Conservation (phyloP, 2,113 vertebrate genomes). For the Chlorocebus sabaeus region DNA sequence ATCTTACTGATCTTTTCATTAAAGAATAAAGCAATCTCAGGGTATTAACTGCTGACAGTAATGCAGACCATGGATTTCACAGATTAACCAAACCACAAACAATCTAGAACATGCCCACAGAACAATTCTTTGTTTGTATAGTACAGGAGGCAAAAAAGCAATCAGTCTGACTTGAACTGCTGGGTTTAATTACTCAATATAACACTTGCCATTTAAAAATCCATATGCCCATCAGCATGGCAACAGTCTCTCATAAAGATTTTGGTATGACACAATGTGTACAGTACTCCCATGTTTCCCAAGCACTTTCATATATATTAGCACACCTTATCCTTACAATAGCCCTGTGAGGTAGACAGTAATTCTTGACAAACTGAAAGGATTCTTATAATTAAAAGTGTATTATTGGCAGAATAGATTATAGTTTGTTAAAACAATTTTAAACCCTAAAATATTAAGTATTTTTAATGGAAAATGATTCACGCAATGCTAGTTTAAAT, state of each 20-base stretch:
- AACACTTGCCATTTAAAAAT: slow-evolving; percentile 35
- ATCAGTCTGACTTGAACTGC: slow-evolving; percentile 27
- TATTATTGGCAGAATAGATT: slow-evolving; percentile 17
- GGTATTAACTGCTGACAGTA: slow-evolving; percentile 66
- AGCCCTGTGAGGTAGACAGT: neutral
- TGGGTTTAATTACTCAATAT: slow-evolving; percentile 46
- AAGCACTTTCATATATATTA: neutral
- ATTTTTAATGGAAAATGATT: slow-evolving; percentile 27
- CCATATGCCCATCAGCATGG: neutral
- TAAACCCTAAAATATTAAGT: neutral
- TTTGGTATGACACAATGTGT: neutral
- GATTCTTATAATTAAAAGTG: slow-evolving; percentile 28
- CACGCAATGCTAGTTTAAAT: neutral
- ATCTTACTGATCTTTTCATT: slow-evolving; percentile 76
- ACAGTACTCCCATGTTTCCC: neutral
- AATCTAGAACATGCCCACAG: slow-evolving; percentile 63
- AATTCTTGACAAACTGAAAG: slow-evolving; percentile 28
- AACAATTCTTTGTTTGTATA: slow-evolving; percentile 55
- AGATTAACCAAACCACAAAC: slow-evolving; percentile 66
- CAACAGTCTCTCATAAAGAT: neutral
- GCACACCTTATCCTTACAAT: neutral
- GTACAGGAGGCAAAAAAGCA: neutral
- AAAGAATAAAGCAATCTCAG: slow-evolving; percentile 73
- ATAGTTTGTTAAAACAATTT: slow-evolving; percentile 36
- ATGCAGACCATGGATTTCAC: slow-evolving; percentile 55